phyloP scores from a whole-genome alignment of 2,113 vertebrate species.

The Dermatemys mawii region DNA sequence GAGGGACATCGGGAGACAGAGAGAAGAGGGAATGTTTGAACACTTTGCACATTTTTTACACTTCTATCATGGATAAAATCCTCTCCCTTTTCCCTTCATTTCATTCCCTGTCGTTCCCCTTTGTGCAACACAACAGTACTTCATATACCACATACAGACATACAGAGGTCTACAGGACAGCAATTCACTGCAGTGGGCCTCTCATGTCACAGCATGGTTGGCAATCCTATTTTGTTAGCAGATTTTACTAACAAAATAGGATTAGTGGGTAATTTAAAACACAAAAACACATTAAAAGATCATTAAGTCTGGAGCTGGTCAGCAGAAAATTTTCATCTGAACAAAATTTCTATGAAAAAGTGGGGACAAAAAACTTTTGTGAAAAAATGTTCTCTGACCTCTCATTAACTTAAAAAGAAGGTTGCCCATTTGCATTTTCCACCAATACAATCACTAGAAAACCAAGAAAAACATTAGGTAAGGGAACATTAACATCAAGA shows the following conservation, averaged over 20 bases:
- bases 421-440: conserved; percentile 68
- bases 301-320: not conserved
- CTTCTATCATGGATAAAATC: not conserved
- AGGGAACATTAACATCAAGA: conserved; percentile 29
- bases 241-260: too few species aligned
- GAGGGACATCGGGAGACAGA: not conserved
- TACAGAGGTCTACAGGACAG: not conserved
- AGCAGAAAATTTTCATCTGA: not conserved
- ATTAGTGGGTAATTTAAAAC: not conserved
- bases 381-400: not conserved
- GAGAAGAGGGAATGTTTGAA: not conserved
- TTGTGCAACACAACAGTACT: not conserved
- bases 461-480: conserved; percentile 34
- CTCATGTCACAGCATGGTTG: not conserved
- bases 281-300: not conserved
- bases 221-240: not conserved
- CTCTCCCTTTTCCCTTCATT: not conserved
- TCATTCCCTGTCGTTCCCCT: not conserved
- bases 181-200: not conserved
- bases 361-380: not conserved
- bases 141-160: not conserved
- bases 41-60: not conserved
- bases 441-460: conserved; percentile 45
- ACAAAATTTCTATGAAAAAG: not conserved
- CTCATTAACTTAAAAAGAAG: conserved; percentile 1